Evolutionary conservation across 2,888 invertebrate genomes (phyloP), one percentile per base, ranked within the genome.

Genomic region (Brachypalpus laphriformis): DNA sequence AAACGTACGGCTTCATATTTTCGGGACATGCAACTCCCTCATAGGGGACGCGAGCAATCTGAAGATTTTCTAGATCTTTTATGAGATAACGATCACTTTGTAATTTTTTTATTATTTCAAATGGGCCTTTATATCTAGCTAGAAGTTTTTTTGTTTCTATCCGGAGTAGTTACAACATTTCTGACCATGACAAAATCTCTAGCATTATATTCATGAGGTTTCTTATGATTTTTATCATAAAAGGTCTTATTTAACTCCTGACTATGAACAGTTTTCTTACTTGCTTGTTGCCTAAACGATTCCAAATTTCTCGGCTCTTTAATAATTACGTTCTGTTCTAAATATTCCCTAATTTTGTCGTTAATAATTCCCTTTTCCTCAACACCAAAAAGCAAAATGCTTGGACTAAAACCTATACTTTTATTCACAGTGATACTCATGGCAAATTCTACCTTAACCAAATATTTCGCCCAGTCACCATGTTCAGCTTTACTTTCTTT

Each of bases 341-440:
- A 25, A 57, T 75, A 40, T n/a, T 76, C 75, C 11, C 20, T 16
- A 18, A 87, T 20, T 8, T 70, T 61, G 51, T 89, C 88, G 56
- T 71, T 51, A 20, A 86, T 57, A 3, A 72, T 37, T n/a, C 88
- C 88, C 49, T 82, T 82, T 59, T 90, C 89, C 59, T 86, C 25
- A 14, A 88, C 68, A 2, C 89, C 89, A 51, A n/a, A n/a, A n/a
- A n/a, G n/a, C n/a, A n/a, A n/a, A n/a, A n/a, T n/a, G n/a, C n/a
- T n/a, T n/a, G n/a, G 88, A 89, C 88, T 87, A 49, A 89, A 87
- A 5, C 87, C 87, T 14, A 89, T 87, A 4, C 87, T 66, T 71
- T 87, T 87, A 71, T 87, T 45, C 1, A 5, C 18, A 7, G 6
- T 16, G 88, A 14, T 42, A 42, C 14, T 42, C n/a, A 42, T n/a